Percentiles rank a stretch among this genome's conserved stretches.
phyloP scores from a whole-genome alignment of 2,113 vertebrate genomes.

The Vireo altiloquus region DNA sequence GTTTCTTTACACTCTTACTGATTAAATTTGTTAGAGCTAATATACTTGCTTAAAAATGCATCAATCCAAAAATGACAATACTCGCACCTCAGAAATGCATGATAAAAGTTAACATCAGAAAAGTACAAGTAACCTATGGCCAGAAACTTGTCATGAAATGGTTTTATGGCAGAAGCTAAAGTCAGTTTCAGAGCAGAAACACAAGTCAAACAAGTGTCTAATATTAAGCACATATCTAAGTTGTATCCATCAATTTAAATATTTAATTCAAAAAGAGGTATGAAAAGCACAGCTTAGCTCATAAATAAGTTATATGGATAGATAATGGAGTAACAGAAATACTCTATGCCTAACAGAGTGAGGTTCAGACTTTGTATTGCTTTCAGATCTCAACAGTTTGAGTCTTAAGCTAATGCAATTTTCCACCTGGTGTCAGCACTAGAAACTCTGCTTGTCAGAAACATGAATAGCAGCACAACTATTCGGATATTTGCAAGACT shows the following conservation, averaged over 20 bases:
- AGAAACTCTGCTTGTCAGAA: neutral
- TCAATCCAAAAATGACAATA: neutral
- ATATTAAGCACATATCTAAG: neutral
- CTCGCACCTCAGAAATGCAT: neutral
- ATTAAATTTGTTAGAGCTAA: neutral
- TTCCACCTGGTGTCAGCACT: neutral
- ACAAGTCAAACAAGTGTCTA: neutral
- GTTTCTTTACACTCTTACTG: neutral
- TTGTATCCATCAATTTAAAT: neutral
- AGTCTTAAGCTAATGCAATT: neutral
- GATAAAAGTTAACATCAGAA: neutral
- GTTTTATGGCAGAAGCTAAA: neutral
- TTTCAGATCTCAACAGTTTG: neutral
- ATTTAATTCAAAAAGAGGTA: neutral
- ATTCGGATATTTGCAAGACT: neutral
- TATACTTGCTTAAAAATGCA: neutral
- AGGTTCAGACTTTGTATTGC: neutral
- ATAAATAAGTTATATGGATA: neutral
- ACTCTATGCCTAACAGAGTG: accelerated
- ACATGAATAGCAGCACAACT: neutral
- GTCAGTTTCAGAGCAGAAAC: neutral
- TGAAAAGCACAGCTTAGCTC: neutral
- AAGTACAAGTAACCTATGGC: neutral
- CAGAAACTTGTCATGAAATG: neutral
- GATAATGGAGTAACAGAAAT: neutral